Base-by-base conservation (phyloP, 1,140 invertebrate species). In the Adoxophyes honmai region DNA sequence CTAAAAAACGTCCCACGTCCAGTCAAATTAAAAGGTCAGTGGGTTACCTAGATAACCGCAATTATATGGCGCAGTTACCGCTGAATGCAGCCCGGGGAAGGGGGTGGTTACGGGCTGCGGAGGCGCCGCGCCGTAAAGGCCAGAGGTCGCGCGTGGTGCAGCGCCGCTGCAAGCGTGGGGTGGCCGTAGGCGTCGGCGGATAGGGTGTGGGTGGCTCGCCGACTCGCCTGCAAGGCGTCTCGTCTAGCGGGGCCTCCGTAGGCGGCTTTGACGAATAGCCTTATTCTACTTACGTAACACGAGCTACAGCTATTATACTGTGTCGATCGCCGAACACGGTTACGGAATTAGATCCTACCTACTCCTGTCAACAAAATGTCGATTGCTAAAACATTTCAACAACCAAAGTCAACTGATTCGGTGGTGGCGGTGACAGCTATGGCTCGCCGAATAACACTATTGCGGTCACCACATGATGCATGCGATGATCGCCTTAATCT, bases 131-230 rank as follows among this genome's bases (percentile, higher is more conserved):
- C 5, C 18, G 42, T 48, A 48, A 48, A 48, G 42, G 42, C 42
- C 42, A 48, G 21, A 48, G 42, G 42, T 48, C 42, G 34, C 34
- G 28, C 51, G n/a, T 52, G 51, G 7, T 52, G 51, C 51, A 52
- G 28, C 15, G 36, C 36, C 10, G 36, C 1, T 34, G 51, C 28
- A 52, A 11, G 51, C 51, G 51, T 14, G 51, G 51, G 51, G 21
- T 33, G 48, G 33, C 1, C 51, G 51, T 34, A 18, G 51, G 51
- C 51, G 33, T 8, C 13, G 13, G 16, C 7, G 10, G 39, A 15
- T n/a, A 8, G 37, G 37, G 37, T 16, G 39, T 44, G 39, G 39
- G 39, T 16, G 39, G 39, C 39, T 9, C n/a, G 21, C 21, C 21
- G 21, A n/a, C n/a, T n/a, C n/a, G n/a, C n/a, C n/a, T n/a, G n/a